Percentiles rank a stretch among this genome's conserved stretches.
phyloP scores from a whole-genome alignment of 2,888 invertebrate genomes.

The Ditula angustiorana region DNA sequence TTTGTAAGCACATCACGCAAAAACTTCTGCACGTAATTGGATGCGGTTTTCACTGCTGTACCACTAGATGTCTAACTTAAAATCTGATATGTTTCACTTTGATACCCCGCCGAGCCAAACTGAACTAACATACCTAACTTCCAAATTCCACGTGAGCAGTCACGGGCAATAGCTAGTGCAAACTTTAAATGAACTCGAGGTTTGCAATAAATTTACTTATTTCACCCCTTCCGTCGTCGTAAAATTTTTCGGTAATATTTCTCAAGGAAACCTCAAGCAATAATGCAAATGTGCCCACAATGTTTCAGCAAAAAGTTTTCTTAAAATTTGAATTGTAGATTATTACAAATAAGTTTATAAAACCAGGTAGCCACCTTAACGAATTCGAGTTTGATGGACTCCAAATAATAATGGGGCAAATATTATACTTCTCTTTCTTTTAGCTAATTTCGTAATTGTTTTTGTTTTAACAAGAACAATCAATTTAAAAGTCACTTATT shows the following conservation, averaged over 20 bases:
- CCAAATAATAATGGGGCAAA: constrained; percentile 10
- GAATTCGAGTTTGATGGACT: constrained; percentile 58
- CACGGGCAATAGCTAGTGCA: too few species aligned
- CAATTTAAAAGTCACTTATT: too few species aligned
- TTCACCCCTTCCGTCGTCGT: constrained; percentile 2
- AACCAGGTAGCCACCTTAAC: constrained; percentile 55
- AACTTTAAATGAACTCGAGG: too few species aligned
- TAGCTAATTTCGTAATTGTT: neutral
- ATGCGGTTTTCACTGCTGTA: too few species aligned
- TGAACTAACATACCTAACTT: too few species aligned
- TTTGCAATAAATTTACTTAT: too few species aligned
- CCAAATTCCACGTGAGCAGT: too few species aligned
- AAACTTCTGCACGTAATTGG: too few species aligned
- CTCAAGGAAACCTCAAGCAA: constrained; percentile 57
- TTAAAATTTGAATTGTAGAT: constrained; percentile 72
- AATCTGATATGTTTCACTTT: too few species aligned
- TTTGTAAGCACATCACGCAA: too few species aligned
- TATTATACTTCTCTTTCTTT: constrained; percentile 19
- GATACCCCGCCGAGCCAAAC: too few species aligned
- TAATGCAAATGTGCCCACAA: constrained; percentile 62
- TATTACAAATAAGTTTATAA: constrained; percentile 69
- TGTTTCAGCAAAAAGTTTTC: constrained; percentile 58
- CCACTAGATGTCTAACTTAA: too few species aligned
- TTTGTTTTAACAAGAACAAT: neutral
- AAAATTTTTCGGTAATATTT: constrained; percentile 39